Evolutionary conservation across 2,888 invertebrate species (phyloP).

Genomic region (Fabriciana adippe): DNA sequence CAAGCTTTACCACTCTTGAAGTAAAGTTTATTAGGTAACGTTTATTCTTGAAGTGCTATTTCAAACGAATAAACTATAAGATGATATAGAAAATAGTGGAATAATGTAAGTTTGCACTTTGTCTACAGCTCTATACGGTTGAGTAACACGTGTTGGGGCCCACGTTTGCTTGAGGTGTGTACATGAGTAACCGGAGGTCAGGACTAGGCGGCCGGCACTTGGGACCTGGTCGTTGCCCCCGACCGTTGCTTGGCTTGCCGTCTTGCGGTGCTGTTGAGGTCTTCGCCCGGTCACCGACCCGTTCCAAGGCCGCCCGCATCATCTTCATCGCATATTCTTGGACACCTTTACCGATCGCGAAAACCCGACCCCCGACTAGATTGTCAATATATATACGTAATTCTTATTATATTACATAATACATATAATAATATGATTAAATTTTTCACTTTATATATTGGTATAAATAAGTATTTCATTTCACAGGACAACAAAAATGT

Average conservation of each 20-base stretch:
- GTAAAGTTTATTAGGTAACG: too few relatives aligned
- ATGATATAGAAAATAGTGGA: too few relatives aligned
- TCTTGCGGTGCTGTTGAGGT: constrained; percentile 73
- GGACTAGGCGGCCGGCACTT: constrained; percentile 62
- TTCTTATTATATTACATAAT: not conserved
- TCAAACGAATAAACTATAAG: too few relatives aligned
- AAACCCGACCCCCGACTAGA: constrained; percentile 47
- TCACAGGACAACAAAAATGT: not conserved
- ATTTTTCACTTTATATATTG: too few relatives aligned
- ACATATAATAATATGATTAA: too few relatives aligned
- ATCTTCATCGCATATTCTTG: constrained; percentile 66
- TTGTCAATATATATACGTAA: not conserved
- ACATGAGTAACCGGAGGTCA: constrained; percentile 50
- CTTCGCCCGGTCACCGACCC: constrained; percentile 82
- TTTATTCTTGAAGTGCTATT: too few relatives aligned
- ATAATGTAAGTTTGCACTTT: not conserved
- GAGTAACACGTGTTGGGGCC: constrained; percentile 31
- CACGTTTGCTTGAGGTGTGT: constrained; percentile 31
- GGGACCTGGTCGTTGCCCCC: constrained; percentile 79
- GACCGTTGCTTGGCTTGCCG: constrained; percentile 76
- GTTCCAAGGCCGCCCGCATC: constrained; percentile 79
- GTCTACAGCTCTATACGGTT: constrained; percentile 2
- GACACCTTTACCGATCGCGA: constrained; percentile 63
- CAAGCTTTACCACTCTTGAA: too few relatives aligned
- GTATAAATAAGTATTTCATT: not conserved